Percentiles rank a stretch among this genome's conserved stretches.
phyloP scores from a whole-genome alignment of 1,140 invertebrate genomes.

The Drosophila repletoides region DNA sequence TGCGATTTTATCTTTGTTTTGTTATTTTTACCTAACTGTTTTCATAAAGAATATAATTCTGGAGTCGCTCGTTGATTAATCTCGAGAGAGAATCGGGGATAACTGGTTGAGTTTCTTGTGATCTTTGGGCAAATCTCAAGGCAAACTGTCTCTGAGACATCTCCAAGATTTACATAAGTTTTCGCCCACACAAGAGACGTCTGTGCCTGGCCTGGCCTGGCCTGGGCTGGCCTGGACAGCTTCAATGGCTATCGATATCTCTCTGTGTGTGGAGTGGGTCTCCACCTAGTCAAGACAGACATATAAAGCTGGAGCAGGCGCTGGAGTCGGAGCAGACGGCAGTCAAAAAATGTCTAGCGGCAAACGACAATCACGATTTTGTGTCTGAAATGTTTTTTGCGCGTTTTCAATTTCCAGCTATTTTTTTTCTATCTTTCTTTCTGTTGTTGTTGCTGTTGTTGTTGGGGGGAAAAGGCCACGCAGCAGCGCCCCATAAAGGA shows the following conservation, averaged over 20 bases:
- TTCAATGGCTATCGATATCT: constrained; percentile 27
- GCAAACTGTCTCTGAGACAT: constrained; percentile 6
- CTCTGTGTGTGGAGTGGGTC: not conserved
- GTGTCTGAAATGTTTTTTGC: constrained; percentile 74
- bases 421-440: constrained; percentile 26
- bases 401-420: constrained; percentile 73
- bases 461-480: constrained; percentile 57
- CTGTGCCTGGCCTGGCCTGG: no score
- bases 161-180: constrained; percentile 16
- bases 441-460: constrained; percentile 11
- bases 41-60: no score
- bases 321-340: not conserved
- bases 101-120: no score
- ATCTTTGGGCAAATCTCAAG: no score
- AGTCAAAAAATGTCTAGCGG: constrained; percentile 65
- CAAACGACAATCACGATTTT: constrained; percentile 80
- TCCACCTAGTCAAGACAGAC: constrained; percentile 1
- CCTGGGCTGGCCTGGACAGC: not conserved
- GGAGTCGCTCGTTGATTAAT: no score
- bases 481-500: constrained; percentile 19
- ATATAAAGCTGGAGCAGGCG: constrained; percentile 7
- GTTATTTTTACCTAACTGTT: no score
- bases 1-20: no score
- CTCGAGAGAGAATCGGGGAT: no score
- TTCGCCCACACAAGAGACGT: constrained; percentile 22